A percentile compares a stretch with the other conserved stretches of the same genome.
Evolutionary conservation across 2,797 vertebrate genomes (phyloP).

Genomic region (Kryptolebias ocellatus): DNA sequence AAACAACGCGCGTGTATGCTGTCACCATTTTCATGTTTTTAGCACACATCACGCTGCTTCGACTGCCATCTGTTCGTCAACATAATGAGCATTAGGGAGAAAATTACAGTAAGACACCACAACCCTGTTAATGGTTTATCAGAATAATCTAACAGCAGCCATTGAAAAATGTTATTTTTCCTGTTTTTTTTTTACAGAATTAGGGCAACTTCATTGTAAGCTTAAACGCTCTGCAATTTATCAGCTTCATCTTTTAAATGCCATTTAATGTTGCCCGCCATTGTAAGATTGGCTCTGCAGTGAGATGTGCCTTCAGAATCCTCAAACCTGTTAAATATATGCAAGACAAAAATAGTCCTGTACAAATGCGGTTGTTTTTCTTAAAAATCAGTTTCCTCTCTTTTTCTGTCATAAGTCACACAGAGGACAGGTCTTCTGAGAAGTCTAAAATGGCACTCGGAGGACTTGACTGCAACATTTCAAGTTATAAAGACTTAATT

Average conservation of each 20-base stretch:
- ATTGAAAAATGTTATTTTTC: neutral
- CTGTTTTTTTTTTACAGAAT: slow-evolving; percentile 2
- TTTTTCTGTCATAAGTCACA: slow-evolving; percentile 56
- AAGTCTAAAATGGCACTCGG: slow-evolving; percentile 47
- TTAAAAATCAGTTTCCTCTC: slow-evolving; percentile 3
- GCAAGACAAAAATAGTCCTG: neutral
- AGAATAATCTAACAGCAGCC: neutral
- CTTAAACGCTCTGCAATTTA: slow-evolving; percentile 9
- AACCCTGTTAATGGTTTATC: neutral
- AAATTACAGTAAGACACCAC: neutral
- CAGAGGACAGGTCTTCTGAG: slow-evolving; percentile 52
- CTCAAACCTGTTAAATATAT: slow-evolving; percentile 7
- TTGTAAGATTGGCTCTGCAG: neutral
- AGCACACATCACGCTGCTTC: slow-evolving; percentile 12
- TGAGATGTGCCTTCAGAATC: slow-evolving; percentile 24
- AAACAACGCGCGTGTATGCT: slow-evolving; percentile 10
- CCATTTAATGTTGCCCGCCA: slow-evolving; percentile 3
- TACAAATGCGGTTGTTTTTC: slow-evolving; percentile 35
- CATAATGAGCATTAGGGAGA: neutral
- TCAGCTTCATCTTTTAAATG: slow-evolving; percentile 21
- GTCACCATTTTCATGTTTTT: slow-evolving; percentile 43
- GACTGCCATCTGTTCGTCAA: slow-evolving; percentile 1
- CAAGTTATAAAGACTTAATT: neutral
- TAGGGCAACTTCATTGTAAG: neutral
- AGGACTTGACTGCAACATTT: neutral